A percentile compares a stretch with the other conserved stretches of the same genome.
Evolutionary conservation across 2,797 vertebrate species (phyloP).

Genomic region (Brachyalestes nurse): DNA sequence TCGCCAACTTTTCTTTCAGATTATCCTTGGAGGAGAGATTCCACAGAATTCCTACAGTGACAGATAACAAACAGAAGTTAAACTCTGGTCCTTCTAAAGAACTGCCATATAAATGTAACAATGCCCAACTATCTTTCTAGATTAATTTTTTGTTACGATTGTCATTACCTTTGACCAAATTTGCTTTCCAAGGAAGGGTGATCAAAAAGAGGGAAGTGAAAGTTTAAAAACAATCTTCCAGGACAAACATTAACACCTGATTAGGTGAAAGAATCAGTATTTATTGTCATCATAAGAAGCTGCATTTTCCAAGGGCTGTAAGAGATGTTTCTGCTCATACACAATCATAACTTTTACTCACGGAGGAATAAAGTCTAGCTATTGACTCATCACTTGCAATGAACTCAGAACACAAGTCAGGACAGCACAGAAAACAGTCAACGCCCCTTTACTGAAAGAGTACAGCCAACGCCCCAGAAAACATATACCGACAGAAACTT

Average conservation of each 20-base stretch:
- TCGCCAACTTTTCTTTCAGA: conserved; percentile 89
- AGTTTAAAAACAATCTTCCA: background rate
- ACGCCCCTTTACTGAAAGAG: conserved; percentile 30
- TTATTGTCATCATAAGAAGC: background rate
- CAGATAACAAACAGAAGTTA: background rate
- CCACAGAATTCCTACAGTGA: conserved; percentile 91
- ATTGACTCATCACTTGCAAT: conserved; percentile 18
- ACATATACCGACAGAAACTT: conserved; percentile 24
- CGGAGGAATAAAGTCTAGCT: background rate
- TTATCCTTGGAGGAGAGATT: conserved; percentile 95
- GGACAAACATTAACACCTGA: background rate
- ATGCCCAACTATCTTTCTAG: no score
- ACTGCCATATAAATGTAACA: background rate
- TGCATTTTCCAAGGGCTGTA: background rate
- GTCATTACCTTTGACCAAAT: background rate
- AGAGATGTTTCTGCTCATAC: background rate
- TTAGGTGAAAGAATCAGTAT: background rate
- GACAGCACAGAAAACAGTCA: conserved; percentile 44
- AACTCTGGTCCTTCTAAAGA: background rate
- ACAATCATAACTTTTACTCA: conserved; percentile 28
- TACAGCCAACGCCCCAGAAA: conserved; percentile 44
- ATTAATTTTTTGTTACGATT: background rate
- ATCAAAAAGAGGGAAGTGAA: background rate
- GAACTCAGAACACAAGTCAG: conserved; percentile 48
- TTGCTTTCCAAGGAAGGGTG: background rate